Evolutionary conservation across 2,888 invertebrate species (phyloP), one percentile per base, ranked within the genome.

Genomic region (Cheilosia scutellata): DNA sequence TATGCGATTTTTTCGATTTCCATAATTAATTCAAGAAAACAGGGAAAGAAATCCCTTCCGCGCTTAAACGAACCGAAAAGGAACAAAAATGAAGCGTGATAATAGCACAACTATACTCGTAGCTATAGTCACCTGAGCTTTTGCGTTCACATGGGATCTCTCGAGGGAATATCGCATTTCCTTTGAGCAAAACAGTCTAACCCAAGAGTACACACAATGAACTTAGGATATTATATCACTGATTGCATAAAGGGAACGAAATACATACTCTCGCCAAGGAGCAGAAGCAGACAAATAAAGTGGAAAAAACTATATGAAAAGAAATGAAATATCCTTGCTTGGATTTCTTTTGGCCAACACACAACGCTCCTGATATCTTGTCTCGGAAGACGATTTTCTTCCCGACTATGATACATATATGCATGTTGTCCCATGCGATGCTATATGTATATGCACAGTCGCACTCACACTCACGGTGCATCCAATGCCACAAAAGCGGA

Each of bases 221-320:
- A 86, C 86, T 86, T 86, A 82, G 82, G 86, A 86, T 86, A 82
- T 86, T 82, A 86, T 86, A 76, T 86, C 82, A 82, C 86, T 86
- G 86, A 86, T 86, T 86, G 86, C 82, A 86, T 86, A 86, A 86
- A 86, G 86, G 68, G 66, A 86, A 82, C 37, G 71, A 68, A 82
- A 82, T 82, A 74, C 76, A 63, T 55, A 75, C 62, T 62, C 53
- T 27, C 27, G 51, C 31, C n/a, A n/a, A 70, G 65, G 47, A 66
- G 65, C 63, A 44, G 70, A 25, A 71, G 63, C 74, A 84, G 66
- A 71, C 40, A 63, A 76, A 77, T 82, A 82, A 86, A 86, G 66
- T 86, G 70, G 44, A 80, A 72, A 37, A 11, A 86, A 82, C 77
- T 74, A 82, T 77, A 82, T 86, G 86, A 76, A 86, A 86, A 77